Base-by-base conservation (phyloP, 2,888 invertebrate genomes). In the Temnothorax unifasciatus region DNA sequence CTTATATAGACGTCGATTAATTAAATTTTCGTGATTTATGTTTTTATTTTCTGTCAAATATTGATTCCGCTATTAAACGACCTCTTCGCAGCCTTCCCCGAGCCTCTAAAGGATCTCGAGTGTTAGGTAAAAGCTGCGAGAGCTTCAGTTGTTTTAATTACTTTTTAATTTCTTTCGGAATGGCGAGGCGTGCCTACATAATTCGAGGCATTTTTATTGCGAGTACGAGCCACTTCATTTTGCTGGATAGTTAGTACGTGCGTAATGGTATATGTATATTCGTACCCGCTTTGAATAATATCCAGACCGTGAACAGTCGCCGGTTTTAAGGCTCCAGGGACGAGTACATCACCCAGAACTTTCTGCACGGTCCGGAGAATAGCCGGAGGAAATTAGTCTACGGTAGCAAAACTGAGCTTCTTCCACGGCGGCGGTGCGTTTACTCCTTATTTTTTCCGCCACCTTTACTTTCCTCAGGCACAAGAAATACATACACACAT, bases 91-190 rank as follows among this genome's bases (percentile, higher is more conserved):
- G 41, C 44, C 59, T 52, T 52, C 41, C 25, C 34, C 8, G 57
- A 44, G 9, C 47, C 64, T 25, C 66, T 2, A 59, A 38, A 61
- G 81, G 41, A 41, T 63, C 63, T 44, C 50, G 61, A 38, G 82
- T 50, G 21, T 57, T 54, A 47, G 59, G 25, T 47, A 25, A 41
- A 75, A 75, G 59, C 66, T 64, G 63, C 63, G 63, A 47, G 61
- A 34, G 76, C 81, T 84, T 86, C 88, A 83, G 91, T 92, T 92
- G 92, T 93, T 93, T 93, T 93, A 93, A 93, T 93, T 93, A 93
- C 90, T 93, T 93, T 93, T 93, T 93, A 93, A 93, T 93, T 93
- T 93, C 92, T 93, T 93, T 90, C 90, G 86, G 92, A 92, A 93
- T 90, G 91, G 90, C 89, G 88, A 87, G 89, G 88, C 90, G 89